phyloP scores from a whole-genome alignment of 2,797 vertebrate species.

The Manis javanica region DNA sequence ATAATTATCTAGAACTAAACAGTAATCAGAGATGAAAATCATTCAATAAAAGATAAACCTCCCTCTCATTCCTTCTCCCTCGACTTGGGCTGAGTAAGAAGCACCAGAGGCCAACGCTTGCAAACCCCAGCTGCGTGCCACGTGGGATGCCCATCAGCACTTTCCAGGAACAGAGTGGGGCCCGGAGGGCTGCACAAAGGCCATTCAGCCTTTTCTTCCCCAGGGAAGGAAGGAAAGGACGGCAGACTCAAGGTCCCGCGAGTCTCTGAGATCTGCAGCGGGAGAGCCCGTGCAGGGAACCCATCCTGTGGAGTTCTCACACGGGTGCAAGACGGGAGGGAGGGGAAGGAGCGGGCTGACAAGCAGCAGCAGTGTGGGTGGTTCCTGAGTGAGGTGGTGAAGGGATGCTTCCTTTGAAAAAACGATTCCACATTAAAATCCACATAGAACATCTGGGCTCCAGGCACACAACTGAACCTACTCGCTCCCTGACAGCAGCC shows the following conservation, averaged over 20 bases:
- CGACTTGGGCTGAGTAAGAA: not conserved
- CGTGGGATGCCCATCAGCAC: not conserved
- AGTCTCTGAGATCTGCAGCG: not conserved
- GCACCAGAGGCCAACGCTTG: not conserved
- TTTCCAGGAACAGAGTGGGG: accelerated
- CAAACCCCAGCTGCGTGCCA: not conserved
- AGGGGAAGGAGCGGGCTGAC: not conserved
- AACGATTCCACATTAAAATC: not conserved
- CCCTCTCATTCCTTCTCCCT: not conserved
- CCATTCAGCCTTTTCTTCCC: not conserved
- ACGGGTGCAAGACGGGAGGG: not conserved
- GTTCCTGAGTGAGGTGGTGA: not conserved
- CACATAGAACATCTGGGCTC: not conserved
- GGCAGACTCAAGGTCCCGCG: accelerated
- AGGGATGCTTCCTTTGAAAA: not conserved
- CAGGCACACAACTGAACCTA: not conserved
- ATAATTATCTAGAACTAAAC: not conserved
- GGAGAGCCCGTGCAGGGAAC: no score
- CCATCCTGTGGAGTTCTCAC: accelerated
- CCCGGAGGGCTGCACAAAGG: not conserved
- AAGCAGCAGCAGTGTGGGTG: accelerated
- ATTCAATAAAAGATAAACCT: not conserved
- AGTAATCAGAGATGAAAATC: not conserved
- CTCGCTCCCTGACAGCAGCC: not conserved
- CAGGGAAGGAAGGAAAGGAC: not conserved